Evolutionary conservation across 2,888 invertebrate species (phyloP), one percentile per base, ranked within the genome.

Genomic region (Blastobasis lacticolella): DNA sequence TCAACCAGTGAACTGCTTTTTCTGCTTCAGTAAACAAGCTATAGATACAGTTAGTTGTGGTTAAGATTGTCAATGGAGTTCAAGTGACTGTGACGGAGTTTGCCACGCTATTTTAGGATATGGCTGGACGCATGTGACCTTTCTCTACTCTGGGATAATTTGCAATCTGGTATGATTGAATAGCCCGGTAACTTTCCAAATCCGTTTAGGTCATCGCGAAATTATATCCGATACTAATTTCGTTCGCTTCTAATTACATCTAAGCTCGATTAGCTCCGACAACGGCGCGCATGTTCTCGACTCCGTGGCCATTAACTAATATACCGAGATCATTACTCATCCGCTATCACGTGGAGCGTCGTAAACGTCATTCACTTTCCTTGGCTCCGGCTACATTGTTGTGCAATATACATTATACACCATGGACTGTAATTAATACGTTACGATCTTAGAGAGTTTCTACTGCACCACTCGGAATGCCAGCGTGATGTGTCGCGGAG

Each of bases 191-290:
- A 23, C 23, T 23, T 23, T 23, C 23, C 23, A 23, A 23, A 23
- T 23, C 23, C 72, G 72, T 76, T 77, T 69, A 69, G 64, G 64
- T 64, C 66, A 72, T 23, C 23, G 23, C 23, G 75, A 75, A 69
- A 23, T 23, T 23, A 23, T 23, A 23, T 23, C 23, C 23, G 23
- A 23, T 23, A 23, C 23, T 23, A 23, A 23, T 23, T 23, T 23
- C 23, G 23, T 23, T 23, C 23, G 23, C 23, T 23, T 23, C 23
- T 23, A 23, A 23, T 23, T 23, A 23, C 23, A 67, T 78, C 74
- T 73, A 79, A 75, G 77, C 75, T 81, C 79, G 76, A 83, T 86
- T 81, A 78, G 74, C 71, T 73, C 64, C 54, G 62, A 77, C 80
- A 78, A 69, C 71, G 64, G 60, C 61, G 62, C 62, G 73, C 74